A percentile compares a stretch with the other conserved stretches of the same genome.
phyloP scores from a whole-genome alignment of 2,888 invertebrate species.

The Ormyrus nitidulus region DNA sequence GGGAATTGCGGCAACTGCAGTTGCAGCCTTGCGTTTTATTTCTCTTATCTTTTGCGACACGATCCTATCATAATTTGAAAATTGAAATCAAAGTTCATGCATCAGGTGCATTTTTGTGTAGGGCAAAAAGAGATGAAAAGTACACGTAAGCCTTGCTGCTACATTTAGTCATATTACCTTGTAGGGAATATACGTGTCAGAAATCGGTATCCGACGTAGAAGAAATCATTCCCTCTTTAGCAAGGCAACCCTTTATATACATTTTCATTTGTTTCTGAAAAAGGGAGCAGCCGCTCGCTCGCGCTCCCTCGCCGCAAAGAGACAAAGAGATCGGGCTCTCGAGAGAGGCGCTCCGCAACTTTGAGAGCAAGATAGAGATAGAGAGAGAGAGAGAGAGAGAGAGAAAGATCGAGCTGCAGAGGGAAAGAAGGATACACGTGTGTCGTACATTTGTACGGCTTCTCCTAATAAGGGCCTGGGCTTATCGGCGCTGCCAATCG shows the following conservation, averaged over 20 bases:
- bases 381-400: constrained; percentile 1
- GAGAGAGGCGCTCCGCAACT: background rate
- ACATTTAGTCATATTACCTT: background rate
- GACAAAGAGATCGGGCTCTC: constrained; percentile 46
- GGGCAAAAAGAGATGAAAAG: background rate
- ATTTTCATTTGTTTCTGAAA: constrained; percentile 47
- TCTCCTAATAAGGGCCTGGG: constrained; percentile 67
- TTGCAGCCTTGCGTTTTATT: background rate
- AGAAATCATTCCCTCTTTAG: constrained; percentile 2
- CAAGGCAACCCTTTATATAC: constrained; percentile 14
- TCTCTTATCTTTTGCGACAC: background rate
- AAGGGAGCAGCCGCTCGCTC: constrained; percentile 5
- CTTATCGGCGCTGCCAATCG: constrained; percentile 69
- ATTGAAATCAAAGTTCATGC: background rate
- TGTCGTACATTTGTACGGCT: constrained; percentile 59
- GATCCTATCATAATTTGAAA: background rate
- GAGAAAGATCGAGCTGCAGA: constrained; percentile 15
- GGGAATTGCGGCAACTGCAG: too few relatives aligned
- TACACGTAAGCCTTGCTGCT: background rate
- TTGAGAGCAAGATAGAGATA: too few relatives aligned
- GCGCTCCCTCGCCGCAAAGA: background rate
- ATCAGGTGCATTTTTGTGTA: too few relatives aligned
- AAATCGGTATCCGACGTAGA: background rate
- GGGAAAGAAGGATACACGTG: constrained; percentile 30
- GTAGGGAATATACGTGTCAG: background rate